These are phyloP conservation scores for Trilocha varians DNA, from an alignment of 2,888 invertebrate genomes.

Conservation along the genomic window DNA sequence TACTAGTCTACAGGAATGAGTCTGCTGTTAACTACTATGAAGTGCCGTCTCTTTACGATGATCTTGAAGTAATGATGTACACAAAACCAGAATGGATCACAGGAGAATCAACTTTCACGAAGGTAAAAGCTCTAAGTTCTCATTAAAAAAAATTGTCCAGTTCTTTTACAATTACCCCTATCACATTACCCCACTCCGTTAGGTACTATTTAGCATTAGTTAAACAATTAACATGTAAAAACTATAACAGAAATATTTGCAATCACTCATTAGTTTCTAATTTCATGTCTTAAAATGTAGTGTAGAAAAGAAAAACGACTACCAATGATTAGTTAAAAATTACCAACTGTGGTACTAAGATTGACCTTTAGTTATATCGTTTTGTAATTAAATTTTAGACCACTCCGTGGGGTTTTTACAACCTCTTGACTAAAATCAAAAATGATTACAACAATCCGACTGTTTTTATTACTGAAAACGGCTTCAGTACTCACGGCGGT, in stretches of 20 bases:
- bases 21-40: constrained; percentile 16
- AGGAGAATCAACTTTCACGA: background rate
- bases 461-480: constrained; percentile 74
- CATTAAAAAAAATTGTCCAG: too few relatives aligned
- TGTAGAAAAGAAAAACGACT: too few relatives aligned
- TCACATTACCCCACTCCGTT: too few relatives aligned
- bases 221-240: too few relatives aligned
- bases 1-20: constrained; percentile 42
- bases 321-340: too few relatives aligned
- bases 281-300: too few relatives aligned
- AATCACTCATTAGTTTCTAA: too few relatives aligned
- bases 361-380: background rate
- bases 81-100: constrained; percentile 13
- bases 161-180: too few relatives aligned
- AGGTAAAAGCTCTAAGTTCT: constrained; percentile 1
- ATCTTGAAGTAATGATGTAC: constrained; percentile 16
- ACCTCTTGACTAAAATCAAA: constrained; percentile 60
- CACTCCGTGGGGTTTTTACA: constrained; percentile 72
- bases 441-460: constrained; percentile 61
- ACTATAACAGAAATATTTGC: too few relatives aligned
- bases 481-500: constrained; percentile 32
- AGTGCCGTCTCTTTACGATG: constrained; percentile 27
- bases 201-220: too few relatives aligned
- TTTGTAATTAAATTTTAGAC: constrained; percentile 23
- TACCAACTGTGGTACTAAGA: background rate